phyloP scores from a whole-genome alignment of 2,888 invertebrate species.

The Xestia sexstrigata region DNA sequence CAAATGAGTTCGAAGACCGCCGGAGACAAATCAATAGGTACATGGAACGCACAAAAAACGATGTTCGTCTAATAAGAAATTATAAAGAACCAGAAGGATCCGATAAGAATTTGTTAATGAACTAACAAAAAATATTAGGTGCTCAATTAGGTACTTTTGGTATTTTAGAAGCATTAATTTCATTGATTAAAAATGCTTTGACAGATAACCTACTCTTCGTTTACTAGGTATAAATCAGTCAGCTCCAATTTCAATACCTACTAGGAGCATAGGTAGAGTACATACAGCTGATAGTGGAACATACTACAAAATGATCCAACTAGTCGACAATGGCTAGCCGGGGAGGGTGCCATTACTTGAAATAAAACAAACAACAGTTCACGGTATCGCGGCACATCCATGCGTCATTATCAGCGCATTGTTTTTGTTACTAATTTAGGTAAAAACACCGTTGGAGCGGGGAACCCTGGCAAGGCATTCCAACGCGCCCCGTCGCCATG shows the following conservation, averaged over 20 bases:
- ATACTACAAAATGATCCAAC: constrained; percentile 33
- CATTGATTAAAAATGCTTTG: constrained; percentile 26
- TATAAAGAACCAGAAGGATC: constrained; percentile 51
- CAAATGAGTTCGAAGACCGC: constrained; percentile 70
- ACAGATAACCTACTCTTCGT: constrained; percentile 9
- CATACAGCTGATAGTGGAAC: constrained; percentile 22
- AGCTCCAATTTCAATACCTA: constrained; percentile 14
- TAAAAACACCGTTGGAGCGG: constrained; percentile 82
- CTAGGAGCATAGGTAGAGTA: not conserved
- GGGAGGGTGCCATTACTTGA: constrained; percentile 58
- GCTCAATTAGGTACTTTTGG: constrained; percentile 17
- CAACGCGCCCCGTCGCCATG: constrained; percentile 90
- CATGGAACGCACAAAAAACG: constrained; percentile 57
- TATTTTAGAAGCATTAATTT: constrained; percentile 37
- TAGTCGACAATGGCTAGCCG: constrained; percentile 46
- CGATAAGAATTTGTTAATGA: constrained; percentile 60
- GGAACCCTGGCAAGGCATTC: constrained; percentile 85
- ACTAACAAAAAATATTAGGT: constrained; percentile 35
- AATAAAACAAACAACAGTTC: constrained; percentile 65
- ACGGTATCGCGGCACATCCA: constrained; percentile 67
- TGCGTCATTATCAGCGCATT: constrained; percentile 75
- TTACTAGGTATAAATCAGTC: constrained; percentile 3
- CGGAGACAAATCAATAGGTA: constrained; percentile 73
- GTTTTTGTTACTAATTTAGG: constrained; percentile 83
- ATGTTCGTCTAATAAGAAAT: constrained; percentile 55